These are phyloP conservation scores for Phyllotreta cruciferae DNA, from an alignment of 2,888 invertebrate genomes.

Conservation along the genomic window DNA sequence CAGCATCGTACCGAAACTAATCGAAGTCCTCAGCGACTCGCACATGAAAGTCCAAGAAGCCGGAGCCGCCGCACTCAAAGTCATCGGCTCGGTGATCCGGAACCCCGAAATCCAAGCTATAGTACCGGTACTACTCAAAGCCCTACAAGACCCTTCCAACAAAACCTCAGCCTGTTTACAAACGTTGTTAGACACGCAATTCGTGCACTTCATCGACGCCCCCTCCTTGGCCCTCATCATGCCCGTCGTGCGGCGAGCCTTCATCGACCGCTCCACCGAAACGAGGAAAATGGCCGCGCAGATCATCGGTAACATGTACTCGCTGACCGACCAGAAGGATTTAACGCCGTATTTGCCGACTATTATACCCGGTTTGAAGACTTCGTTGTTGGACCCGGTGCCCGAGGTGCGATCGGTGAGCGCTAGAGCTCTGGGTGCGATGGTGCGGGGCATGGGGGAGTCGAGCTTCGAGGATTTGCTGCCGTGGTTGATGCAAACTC, in stretches of 20 bases:
- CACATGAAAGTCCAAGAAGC: conserved; percentile 95
- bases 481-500: conserved; percentile 98
- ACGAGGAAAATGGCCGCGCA: conserved; percentile 99
- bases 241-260: conserved; percentile 98
- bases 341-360: conserved; percentile 94
- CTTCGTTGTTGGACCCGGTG: conserved; percentile 94
- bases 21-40: conserved; percentile 96
- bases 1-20: conserved; percentile 96
- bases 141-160: conserved; percentile 94
- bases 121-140: conserved; percentile 85
- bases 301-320: conserved; percentile 99
- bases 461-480: conserved; percentile 93
- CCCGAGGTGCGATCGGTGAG: conserved; percentile 97
- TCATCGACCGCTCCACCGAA: conserved; percentile 97
- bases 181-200: conserved; percentile 92
- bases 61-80: conserved; percentile 93
- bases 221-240: conserved; percentile 98
- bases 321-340: conserved; percentile 98
- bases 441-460: conserved; percentile 98
- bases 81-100: conserved; percentile 96
- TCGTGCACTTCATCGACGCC: conserved; percentile 99
- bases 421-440: conserved; percentile 94
- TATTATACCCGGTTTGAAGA: conserved; percentile 96
- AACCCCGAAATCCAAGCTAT: conserved; percentile 98
- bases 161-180: conserved; percentile 94